Evolutionary conservation across 2,888 invertebrate genomes (phyloP), one percentile per base, ranked within the genome.

Genomic region (Neocrepidodera transversa): DNA sequence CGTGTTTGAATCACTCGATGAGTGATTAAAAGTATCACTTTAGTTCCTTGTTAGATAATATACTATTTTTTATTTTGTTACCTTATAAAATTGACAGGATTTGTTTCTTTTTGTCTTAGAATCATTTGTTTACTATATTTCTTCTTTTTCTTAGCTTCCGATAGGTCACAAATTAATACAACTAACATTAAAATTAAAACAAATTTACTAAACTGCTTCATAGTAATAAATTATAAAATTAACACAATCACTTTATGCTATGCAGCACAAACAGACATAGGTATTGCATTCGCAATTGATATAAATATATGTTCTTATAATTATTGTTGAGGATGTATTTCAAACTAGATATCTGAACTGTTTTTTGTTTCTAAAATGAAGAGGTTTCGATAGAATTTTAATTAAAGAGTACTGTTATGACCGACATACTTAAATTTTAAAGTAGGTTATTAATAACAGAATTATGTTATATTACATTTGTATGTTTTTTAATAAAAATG

Each of bases 61-160:
- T n/a, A n/a, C n/a, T n/a, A n/a, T n/a, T n/a, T n/a, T n/a, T n/a
- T 40, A 11, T 36, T 36, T 36, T 8, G 28, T 56, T 61, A 75
- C 75, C 75, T 71, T 45, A 74, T 72, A 52, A 75, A 75, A 63
- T 75, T 66, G n/a, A 75, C 56, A 8, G 73, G 67, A 64, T 75
- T 74, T 5, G 75, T 75, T 57, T 75, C 75, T 54, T 71, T 73
- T 32, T 74, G 69, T 11, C 74, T 59, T 32, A 74, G 56, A 38
- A 72, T 43, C 68, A 68, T 64, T 4, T 67, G 65, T 56, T 74
- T 73, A 3, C 58, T 40, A 36, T 58, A 55, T 60, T 68, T 69
- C 45, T 65, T 67, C 23, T 38, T 62, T 48, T 60, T 69, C 32
- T 51, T 62, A 13, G 62, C 68, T 17, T 68, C 68, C 20, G 61